These are phyloP conservation scores for Odocoileus virginianus DNA, from an alignment of 2,113 vertebrate species.

Conservation along the genomic window DNA sequence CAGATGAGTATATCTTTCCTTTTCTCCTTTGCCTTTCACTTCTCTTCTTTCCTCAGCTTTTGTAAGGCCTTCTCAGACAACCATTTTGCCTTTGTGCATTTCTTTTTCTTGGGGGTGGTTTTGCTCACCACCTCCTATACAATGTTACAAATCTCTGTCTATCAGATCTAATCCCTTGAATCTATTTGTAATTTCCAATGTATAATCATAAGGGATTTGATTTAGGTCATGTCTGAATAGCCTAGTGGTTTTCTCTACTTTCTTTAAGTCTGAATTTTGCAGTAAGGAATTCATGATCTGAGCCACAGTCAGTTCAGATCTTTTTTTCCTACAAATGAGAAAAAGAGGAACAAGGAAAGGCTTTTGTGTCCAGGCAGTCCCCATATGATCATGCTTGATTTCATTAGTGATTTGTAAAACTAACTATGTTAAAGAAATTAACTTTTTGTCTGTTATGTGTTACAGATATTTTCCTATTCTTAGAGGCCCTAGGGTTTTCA, in stretches of 20 bases:
- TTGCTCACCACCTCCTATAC: not conserved
- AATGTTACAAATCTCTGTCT: not conserved
- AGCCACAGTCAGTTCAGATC: not conserved
- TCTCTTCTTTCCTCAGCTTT: not conserved
- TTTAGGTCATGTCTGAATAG: not conserved
- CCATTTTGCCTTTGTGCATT: not conserved
- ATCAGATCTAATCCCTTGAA: not conserved
- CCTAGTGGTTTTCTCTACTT: not conserved
- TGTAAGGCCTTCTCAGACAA: not conserved
- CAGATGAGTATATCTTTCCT: not conserved
- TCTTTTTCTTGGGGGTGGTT: not conserved
- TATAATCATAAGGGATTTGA: not conserved
- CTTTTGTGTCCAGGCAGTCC: not conserved
- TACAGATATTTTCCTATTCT: not conserved
- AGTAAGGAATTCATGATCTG: not conserved
- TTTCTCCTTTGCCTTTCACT: not conserved
- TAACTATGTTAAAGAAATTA: not conserved
- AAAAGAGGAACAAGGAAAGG: not conserved
- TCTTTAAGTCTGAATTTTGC: not conserved
- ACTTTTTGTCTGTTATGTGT: not conserved
- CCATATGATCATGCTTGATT: no score
- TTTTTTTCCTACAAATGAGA: not conserved
- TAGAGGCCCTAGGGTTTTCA: not conserved
- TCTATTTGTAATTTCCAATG: not conserved
- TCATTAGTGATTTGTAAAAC: conserved; percentile 14